These are phyloP conservation scores for Stenurella melanura DNA, from an alignment of 2,888 invertebrate species.

Conservation along the genomic window DNA sequence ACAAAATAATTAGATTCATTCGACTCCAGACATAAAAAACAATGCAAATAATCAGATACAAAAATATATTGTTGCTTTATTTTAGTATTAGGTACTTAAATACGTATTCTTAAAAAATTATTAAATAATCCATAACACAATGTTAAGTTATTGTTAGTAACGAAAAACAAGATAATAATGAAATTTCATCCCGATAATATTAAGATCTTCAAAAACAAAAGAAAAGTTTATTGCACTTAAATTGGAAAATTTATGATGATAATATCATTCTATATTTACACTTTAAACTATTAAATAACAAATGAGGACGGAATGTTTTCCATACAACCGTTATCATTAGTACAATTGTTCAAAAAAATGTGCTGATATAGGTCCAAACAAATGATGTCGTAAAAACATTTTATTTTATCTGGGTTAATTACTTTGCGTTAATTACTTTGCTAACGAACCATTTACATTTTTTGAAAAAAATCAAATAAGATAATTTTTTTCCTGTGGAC, in stretches of 20 bases:
- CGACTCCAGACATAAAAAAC: slow-evolving; percentile 33
- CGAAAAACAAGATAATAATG: slow-evolving; percentile 6
- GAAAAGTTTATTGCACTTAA: slow-evolving; percentile 31
- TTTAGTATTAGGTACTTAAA: background rate
- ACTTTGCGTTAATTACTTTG: background rate
- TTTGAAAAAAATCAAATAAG: too few species aligned
- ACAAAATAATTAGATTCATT: slow-evolving; percentile 60
- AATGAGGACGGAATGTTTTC: slow-evolving; percentile 9
- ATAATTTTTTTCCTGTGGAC: too few species aligned
- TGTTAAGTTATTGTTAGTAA: slow-evolving; percentile 4
- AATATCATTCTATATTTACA: background rate
- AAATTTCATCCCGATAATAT: slow-evolving; percentile 16
- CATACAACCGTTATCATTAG: background rate
- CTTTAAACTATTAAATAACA: background rate
- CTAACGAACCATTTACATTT: background rate
- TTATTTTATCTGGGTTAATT: background rate
- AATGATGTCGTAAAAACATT: background rate
- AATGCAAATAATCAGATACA: slow-evolving; percentile 9
- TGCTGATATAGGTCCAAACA: background rate
- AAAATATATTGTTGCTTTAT: slow-evolving; percentile 29
- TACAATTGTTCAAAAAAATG: background rate
- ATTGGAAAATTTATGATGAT: slow-evolving; percentile 25
- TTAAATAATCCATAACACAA: background rate
- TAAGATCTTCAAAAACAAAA: background rate
- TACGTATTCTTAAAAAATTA: background rate